Base-by-base conservation (phyloP, 2,888 invertebrate species). In the Spisula solida region DNA sequence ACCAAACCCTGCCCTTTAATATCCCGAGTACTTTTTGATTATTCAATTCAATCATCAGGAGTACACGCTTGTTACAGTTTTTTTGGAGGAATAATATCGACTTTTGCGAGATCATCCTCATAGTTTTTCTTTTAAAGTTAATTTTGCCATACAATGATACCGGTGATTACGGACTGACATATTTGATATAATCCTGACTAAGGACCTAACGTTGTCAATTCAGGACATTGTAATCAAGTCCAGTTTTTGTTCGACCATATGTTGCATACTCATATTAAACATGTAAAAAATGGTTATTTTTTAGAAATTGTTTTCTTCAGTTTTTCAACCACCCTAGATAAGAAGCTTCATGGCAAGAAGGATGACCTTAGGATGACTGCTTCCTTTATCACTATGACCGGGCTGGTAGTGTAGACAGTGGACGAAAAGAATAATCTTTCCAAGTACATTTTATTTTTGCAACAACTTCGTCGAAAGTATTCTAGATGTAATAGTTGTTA, bases 21-120 rank as follows among this genome's bases (percentile, higher is more conserved):
- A 70, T 75, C 51, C 41, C 29, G 83, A 70, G 31, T 51, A 75
- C 75, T 34, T 70, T 41, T 82, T 82, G 82, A 66, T 82, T 83
- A 83, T 75, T 83, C 66, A 47, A 51, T 83, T 70, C 83, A 29
- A 60, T 75, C 75, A 75, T 75, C 75, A 34, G 18, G 75, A 34
- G 31, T 75, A 16, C 75, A 34, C 18, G 31, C 31, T 75, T 75
- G 75, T 34, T 75, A 25, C 31, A 31, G 8, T 60, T 60, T 75
- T 75, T 75, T 31, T 31, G 31, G 31, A 1, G 75, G 4, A 75
- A 34, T 66, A 66, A 66, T 75, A 31, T 31, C 75, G 34, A 25
- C 75, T 75, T 75, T 34, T 12, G 75, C 31, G 75, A 34, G 75
- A 34, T 66, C 60, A 66, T 66, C 6, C 25, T 5, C 25, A 66